Evolutionary conservation across 2,888 invertebrate species (phyloP).

Genomic region (Hemithea aestivaria): DNA sequence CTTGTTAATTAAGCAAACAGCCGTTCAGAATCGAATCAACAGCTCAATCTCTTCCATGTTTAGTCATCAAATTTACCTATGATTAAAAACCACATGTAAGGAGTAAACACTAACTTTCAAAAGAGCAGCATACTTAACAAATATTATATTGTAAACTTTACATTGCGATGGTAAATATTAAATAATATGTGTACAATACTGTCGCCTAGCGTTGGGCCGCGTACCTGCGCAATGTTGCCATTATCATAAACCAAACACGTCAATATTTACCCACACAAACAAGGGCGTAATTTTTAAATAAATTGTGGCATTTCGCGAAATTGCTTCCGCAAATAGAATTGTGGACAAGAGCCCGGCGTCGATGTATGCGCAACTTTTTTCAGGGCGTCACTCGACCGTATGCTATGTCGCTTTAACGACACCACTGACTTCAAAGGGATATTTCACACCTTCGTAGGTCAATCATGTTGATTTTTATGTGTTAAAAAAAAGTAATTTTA

Average conservation of each 20-base stretch:
- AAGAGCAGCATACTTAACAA: conserved; percentile 75
- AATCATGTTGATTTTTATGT: too few species aligned
- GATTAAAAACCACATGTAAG: conserved; percentile 71
- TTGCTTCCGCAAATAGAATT: conserved; percentile 76
- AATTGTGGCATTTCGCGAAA: conserved; percentile 79
- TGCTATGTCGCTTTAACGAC: conserved; percentile 45
- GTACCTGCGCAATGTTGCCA: conserved; percentile 75
- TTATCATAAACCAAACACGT: conserved; percentile 80
- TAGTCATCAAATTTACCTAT: conserved; percentile 68
- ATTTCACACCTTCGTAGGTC: too few species aligned
- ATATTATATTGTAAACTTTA: conserved; percentile 77
- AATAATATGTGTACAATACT: conserved; percentile 75
- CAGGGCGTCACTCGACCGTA: conserved; percentile 48
- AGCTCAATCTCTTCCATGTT: conserved; percentile 47
- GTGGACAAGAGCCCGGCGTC: conserved; percentile 60
- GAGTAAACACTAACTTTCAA: conserved; percentile 69
- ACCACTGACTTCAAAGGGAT: conserved; percentile 11
- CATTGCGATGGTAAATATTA: conserved; percentile 74
- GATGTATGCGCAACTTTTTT: conserved; percentile 69
- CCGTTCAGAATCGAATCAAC: conserved; percentile 35
- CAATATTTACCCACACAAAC: conserved; percentile 78
- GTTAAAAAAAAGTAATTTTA: too few species aligned
- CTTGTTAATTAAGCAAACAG: conserved; percentile 30
- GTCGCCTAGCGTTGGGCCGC: conserved; percentile 59
- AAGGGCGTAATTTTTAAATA: conserved; percentile 80